These are phyloP conservation scores for Allacma fusca DNA, from an alignment of 2,888 invertebrate genomes.

Conservation along the genomic window DNA sequence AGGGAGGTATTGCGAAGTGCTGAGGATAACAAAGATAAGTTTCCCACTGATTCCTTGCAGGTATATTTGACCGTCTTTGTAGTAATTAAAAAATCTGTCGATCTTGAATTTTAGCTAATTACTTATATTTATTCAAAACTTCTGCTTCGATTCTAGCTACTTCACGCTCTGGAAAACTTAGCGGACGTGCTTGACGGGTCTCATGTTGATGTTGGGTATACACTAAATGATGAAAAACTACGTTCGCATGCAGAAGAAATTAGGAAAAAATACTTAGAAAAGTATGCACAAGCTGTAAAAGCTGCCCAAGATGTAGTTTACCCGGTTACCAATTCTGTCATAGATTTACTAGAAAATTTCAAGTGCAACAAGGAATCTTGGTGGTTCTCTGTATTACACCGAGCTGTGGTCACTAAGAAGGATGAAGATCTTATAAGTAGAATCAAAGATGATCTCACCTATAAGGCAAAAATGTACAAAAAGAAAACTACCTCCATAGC, in stretches of 20 bases:
- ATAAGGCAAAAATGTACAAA: slow-evolving; percentile 46
- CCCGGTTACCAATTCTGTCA: slow-evolving; percentile 52
- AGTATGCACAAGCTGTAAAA: slow-evolving; percentile 59
- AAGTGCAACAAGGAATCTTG: slow-evolving; percentile 61
- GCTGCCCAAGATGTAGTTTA: slow-evolving; percentile 46
- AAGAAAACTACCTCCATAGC: slow-evolving; percentile 47
- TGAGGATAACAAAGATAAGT: slow-evolving; percentile 65
- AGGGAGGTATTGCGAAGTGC: slow-evolving; percentile 70
- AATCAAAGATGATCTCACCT: slow-evolving; percentile 54
- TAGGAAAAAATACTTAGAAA: slow-evolving; percentile 70
- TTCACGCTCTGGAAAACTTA: slow-evolving; percentile 75
- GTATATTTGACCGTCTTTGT: too few species aligned
- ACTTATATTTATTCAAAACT: too few species aligned
- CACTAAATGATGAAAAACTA: slow-evolving; percentile 68
- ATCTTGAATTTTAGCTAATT: too few species aligned
- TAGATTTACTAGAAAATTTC: slow-evolving; percentile 58
- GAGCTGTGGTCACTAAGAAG: slow-evolving; percentile 59
- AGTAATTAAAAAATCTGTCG: too few species aligned
- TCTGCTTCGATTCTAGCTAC: too few species aligned
- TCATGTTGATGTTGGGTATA: slow-evolving; percentile 65
- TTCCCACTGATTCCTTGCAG: slow-evolving; percentile 72
- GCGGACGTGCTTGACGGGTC: slow-evolving; percentile 67
- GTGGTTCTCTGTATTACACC: slow-evolving; percentile 65
- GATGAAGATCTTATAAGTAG: slow-evolving; percentile 48
- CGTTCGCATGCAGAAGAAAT: slow-evolving; percentile 67